Base-by-base conservation (phyloP, 2,113 vertebrate species). In the Calypte anna region DNA sequence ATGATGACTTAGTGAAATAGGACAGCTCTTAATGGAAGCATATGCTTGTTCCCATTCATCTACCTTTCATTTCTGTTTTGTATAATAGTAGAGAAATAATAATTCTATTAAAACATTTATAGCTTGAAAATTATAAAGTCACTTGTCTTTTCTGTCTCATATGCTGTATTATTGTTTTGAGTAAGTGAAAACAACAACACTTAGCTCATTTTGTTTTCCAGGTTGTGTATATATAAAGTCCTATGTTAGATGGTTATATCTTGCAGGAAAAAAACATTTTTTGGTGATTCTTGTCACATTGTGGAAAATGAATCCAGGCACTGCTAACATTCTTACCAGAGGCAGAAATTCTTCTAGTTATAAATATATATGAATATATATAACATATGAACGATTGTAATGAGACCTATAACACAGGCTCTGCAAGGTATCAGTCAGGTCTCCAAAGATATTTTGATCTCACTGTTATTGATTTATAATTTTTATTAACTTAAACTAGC, bases 1-100 rank as follows among this genome's bases (percentile, higher is more conserved):
- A 83, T 67, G 55, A 27, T 80, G 59, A 40, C 43, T 92, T 90
- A 86, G 24, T 85, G 82, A 96, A 92, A 78, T 44, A 44, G 53
- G 55, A 48, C 58, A 69, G 67, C 66, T 92, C 40, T 82, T 88
- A 62, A 43, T 67, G 44, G 58, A 89, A 82, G 90, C 48, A 51
- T 25, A 1, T 24, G 38, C 38, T 80, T 14, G 38, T 82, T 86
- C 33, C 67, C 76, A 84, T 85, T 75, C 69, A 38, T 40, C 74
- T 80, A 76, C 44, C 64, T 72, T 59, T n/a, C 40, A 69, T 92
- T 72, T 72, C 25, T 69, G 9, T 85, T 75, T 82, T 33, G 12
- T 67, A 30, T 50, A 48, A 20, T 33, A 23, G 8, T 66, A 85
- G 55, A 79, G 31, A 79, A 94, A 82, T 82, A 86, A 61, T 46